Evolutionary conservation across 2,113 vertebrate genomes (phyloP).

Genomic region (Nipponia nippon): DNA sequence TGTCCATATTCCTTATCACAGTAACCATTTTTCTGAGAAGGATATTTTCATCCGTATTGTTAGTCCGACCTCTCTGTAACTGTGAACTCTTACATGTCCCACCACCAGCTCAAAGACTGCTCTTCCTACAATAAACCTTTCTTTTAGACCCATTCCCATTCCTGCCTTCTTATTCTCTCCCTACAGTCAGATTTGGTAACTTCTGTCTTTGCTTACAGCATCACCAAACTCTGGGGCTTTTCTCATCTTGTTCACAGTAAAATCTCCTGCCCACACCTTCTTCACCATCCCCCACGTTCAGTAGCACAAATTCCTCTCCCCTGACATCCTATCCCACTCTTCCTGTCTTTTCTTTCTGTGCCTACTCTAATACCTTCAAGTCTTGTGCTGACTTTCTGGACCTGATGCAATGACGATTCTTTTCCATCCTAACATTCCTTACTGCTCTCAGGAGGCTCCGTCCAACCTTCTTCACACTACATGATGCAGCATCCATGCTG

Average conservation of each 20-base stretch:
- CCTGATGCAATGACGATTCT: background rate
- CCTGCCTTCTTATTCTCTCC: background rate
- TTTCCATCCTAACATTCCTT: background rate
- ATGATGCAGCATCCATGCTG: background rate
- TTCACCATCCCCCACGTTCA: background rate
- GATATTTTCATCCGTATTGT: background rate
- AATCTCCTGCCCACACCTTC: background rate
- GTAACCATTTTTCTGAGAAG: background rate
- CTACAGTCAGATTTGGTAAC: background rate
- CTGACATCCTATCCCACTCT: background rate
- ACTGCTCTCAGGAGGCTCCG: background rate
- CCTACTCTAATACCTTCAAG: background rate
- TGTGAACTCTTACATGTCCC: background rate
- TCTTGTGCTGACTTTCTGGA: background rate
- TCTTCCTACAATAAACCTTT: background rate
- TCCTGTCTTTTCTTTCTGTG: background rate
- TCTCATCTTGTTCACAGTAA: background rate
- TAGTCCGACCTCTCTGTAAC: background rate
- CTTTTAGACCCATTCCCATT: background rate
- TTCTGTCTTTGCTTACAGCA: background rate
- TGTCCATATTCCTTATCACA: background rate
- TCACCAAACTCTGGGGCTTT: background rate
- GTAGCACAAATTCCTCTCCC: background rate
- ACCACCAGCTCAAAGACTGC: background rate
- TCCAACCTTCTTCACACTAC: background rate